Evolutionary conservation across 2,113 vertebrate genomes (phyloP).

Genomic region (Sinosuthora webbiana): DNA sequence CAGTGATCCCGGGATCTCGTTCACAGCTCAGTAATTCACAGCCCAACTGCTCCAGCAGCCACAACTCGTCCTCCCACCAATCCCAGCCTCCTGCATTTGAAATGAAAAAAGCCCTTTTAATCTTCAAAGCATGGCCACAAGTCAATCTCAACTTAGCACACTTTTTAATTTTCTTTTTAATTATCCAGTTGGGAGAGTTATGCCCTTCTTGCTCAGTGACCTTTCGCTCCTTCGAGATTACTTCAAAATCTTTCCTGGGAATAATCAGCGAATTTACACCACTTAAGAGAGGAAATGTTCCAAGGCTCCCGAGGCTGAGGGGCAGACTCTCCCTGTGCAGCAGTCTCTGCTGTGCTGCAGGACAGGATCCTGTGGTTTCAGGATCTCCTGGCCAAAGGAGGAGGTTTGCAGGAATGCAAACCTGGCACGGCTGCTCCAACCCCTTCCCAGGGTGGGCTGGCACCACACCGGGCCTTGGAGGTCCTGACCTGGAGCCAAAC

Average conservation of each 20-base stretch:
- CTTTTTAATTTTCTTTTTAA: constrained; percentile 46
- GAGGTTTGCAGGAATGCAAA: accelerated
- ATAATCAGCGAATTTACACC: not conserved
- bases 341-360: not conserved
- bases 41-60: not conserved
- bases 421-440: accelerated
- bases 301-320: not conserved
- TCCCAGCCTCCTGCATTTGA: not conserved
- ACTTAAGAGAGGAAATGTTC: not conserved
- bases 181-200: constrained; percentile 23
- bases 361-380: not conserved
- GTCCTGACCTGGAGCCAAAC: not conserved
- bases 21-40: not conserved
- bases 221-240: constrained; percentile 27
- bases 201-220: not conserved
- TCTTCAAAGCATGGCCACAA: constrained; percentile 58
- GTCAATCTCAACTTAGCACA: constrained; percentile 27
- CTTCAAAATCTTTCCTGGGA: constrained; percentile 25
- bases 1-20: not conserved
- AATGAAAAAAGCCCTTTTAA: constrained; percentile 27
- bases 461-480: accelerated
- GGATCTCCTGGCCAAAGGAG: no score
- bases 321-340: not conserved
- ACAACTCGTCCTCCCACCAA: not conserved
- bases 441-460: not conserved